phyloP scores from a whole-genome alignment of 2,888 invertebrate genomes.

The Antitype chi region DNA sequence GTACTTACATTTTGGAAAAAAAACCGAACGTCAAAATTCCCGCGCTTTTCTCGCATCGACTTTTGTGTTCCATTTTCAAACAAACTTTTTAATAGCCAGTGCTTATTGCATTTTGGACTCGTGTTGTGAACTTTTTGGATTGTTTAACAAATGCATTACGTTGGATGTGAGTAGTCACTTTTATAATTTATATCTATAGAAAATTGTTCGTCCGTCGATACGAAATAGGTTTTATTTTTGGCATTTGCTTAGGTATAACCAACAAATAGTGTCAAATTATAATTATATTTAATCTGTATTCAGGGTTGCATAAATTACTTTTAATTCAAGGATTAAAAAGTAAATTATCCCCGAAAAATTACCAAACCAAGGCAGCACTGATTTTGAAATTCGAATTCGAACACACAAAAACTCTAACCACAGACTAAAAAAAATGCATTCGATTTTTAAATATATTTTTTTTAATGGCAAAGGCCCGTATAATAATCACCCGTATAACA shows the following conservation, averaged over 20 bases:
- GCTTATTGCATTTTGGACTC: conserved; percentile 72
- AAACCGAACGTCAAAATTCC: conserved; percentile 67
- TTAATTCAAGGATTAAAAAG: conserved; percentile 38
- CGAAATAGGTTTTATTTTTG: conserved; percentile 27
- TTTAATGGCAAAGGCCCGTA: conserved; percentile 79
- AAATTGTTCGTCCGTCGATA: conserved; percentile 87
- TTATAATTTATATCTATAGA: conserved; percentile 66
- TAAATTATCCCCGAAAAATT: conserved; percentile 18
- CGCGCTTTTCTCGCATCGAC: conserved; percentile 64
- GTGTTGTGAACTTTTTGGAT: conserved; percentile 85
- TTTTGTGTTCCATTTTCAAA: conserved; percentile 65
- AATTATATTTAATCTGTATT: neutral
- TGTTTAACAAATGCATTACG: conserved; percentile 84
- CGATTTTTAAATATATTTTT: conserved; percentile 65
- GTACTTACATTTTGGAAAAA: conserved; percentile 75
- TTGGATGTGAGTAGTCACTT: conserved; percentile 85
- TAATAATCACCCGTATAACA: conserved; percentile 87
- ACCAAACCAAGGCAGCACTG: conserved; percentile 14
- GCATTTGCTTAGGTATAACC: conserved; percentile 12
- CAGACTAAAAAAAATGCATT: conserved; percentile 31
- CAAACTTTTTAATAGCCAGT: conserved; percentile 69
- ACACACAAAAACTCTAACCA: conserved; percentile 23
- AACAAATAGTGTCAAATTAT: conserved; percentile 2
- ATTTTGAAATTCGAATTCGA: conserved; percentile 26
- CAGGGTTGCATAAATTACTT: conserved; percentile 38